Evolutionary conservation across 2,888 invertebrate genomes (phyloP).

Genomic region (Eilema depressum): DNA sequence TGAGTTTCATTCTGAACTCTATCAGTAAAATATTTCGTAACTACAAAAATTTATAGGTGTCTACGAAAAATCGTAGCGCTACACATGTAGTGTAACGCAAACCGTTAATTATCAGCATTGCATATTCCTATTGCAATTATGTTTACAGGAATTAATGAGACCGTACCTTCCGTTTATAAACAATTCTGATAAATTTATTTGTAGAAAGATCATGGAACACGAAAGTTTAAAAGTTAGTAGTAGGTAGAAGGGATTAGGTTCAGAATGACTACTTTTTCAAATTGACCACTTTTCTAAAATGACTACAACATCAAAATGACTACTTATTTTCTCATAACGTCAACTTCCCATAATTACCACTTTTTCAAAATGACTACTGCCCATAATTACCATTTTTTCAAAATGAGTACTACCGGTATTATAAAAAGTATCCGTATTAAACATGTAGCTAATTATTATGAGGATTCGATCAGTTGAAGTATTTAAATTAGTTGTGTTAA

Average conservation of each 20-base stretch:
- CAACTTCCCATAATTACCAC: no score
- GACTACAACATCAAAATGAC: no score
- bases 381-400: no score
- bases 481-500: slow-evolving; percentile 3
- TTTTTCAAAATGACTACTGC: no score
- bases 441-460: slow-evolving; percentile 7
- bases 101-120: background rate
- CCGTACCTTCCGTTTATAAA: no score
- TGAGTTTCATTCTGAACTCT: background rate
- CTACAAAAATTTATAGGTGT: background rate
- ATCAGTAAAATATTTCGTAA: background rate
- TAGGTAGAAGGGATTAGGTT: no score
- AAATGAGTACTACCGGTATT: no score
- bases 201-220: background rate
- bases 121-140: background rate
- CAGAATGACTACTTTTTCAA: no score
- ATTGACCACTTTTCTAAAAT: no score
- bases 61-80: slow-evolving; percentile 1
- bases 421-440: slow-evolving; percentile 9
- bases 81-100: background rate
- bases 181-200: no score
- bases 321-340: no score
- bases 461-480: background rate
- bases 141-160: background rate
- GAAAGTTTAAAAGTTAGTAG: background rate